Percentiles rank a stretch among this genome's conserved stretches.
Evolutionary conservation across 1,140 invertebrate genomes (phyloP).

Genomic region (Penaeus chinensis): DNA sequence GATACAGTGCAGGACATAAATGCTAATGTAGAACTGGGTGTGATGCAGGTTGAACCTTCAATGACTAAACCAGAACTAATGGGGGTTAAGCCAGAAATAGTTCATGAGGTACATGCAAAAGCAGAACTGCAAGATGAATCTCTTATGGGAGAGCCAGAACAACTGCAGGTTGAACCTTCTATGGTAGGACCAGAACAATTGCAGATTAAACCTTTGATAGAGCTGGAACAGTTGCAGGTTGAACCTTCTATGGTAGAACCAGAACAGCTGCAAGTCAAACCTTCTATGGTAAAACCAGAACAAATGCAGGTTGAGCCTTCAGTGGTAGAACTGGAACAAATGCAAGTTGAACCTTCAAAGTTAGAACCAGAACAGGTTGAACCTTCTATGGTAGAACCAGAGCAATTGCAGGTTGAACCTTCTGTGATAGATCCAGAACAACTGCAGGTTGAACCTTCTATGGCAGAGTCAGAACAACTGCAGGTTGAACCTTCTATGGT

Average conservation of each 20-base stretch:
- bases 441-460: neutral
- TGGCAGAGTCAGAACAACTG: neutral
- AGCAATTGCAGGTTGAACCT: neutral
- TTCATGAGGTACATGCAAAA: neutral
- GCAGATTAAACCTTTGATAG: too few species aligned
- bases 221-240: too few species aligned
- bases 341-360: too few species aligned
- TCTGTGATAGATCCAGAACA: neutral
- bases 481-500: neutral
- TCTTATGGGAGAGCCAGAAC: neutral
- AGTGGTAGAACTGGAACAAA: too few species aligned
- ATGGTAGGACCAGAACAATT: neutral
- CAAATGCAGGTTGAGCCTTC: neutral
- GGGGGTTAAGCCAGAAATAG: neutral
- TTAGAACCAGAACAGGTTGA: too few species aligned
- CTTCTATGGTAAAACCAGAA: neutral
- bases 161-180: too few species aligned
- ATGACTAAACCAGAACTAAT: neutral
- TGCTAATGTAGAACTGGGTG: neutral
- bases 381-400: too few species aligned
- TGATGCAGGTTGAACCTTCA: neutral
- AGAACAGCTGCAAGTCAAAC: neutral
- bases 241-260: too few species aligned
- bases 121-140: neutral
- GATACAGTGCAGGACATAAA: neutral